Evolutionary conservation across 2,888 invertebrate genomes (phyloP), one percentile per base, ranked within the genome.

Genomic region (Aleiodes testaceus): DNA sequence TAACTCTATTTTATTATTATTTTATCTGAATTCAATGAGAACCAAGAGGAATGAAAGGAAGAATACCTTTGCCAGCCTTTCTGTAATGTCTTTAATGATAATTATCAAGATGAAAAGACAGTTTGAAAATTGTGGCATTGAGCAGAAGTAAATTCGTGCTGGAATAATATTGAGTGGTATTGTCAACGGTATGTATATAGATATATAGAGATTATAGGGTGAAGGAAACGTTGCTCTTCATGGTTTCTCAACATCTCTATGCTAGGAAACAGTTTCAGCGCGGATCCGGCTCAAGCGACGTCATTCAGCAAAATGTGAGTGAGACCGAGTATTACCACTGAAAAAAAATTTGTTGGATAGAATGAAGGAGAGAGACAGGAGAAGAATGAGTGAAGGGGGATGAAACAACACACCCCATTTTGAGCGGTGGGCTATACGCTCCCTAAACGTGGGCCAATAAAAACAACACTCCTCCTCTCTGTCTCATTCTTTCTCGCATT

Each of bases 151-250:
- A 83, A 84, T 83, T 86, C 79, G 81, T 79, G 80, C 82, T 86
- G 83, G 79, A 86, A 86, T 85, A 86, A 86, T 85, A 85, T 81
- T 81, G 80, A 67, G 80, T 80, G 79, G 83, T 79, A 86, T 85
- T 86, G 86, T 85, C 85, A 85, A 84, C 79, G 81, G 79, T 78
- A 75, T 69, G 42, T 36, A 36, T 36, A 6, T 26, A 50, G 69
- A 49, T 53, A 72, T 70, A 69, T 50, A 49, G n/a, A n/a, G n/a
- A n/a, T n/a, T n/a, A 16, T 55, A 55, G 55, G 73, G 61, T 67
- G 61, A 52, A 69, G 72, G 75, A 50, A 18, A 69, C 63, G 50
- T 69, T 65, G 70, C 68, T 67, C 66, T 59, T 36, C 49, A 64
- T 49, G 69, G 45, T 64, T 42, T 66, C 22, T 47, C 52, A 74